A percentile compares a stretch with the other conserved stretches of the same genome.
Evolutionary conservation across 1,140 invertebrate species (phyloP).

Genomic region (Drosophila bipectinata): DNA sequence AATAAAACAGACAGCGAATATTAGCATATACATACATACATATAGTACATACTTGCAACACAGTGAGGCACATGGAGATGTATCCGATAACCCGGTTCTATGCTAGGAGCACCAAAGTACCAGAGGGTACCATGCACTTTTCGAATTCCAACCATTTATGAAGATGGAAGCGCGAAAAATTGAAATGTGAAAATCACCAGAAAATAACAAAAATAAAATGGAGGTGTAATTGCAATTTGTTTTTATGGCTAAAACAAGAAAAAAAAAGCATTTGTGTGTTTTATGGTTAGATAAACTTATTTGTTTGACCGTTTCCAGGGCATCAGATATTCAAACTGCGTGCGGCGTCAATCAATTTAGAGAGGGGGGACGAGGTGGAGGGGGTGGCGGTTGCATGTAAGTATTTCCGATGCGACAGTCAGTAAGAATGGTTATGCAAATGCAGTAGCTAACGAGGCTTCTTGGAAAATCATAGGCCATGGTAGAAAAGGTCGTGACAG

Average conservation of each 20-base stretch:
- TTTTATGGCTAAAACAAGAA: constrained; percentile 38
- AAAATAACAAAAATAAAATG: constrained; percentile 20
- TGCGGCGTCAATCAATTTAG: constrained; percentile 71
- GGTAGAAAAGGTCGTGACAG: constrained; percentile 48
- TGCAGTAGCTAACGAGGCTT: constrained; percentile 36
- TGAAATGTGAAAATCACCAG: constrained; percentile 52
- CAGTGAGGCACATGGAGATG: constrained; percentile 5
- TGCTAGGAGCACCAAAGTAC: constrained; percentile 40
- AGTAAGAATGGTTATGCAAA: constrained; percentile 44
- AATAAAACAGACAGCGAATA: constrained; percentile 10
- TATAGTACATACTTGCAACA: neutral
- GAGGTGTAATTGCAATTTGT: constrained; percentile 23
- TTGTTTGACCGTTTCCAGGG: constrained; percentile 64
- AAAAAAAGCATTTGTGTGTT: constrained; percentile 42
- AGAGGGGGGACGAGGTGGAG: neutral
- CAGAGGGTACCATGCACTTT: constrained; percentile 65
- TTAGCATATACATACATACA: constrained; percentile 5
- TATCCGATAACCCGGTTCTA: constrained; percentile 49
- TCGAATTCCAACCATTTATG: constrained; percentile 59
- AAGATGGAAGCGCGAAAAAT: constrained; percentile 53
- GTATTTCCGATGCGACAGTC: constrained; percentile 76
- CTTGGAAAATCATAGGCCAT: constrained; percentile 28
- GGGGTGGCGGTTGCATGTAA: neutral
- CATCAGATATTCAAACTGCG: constrained; percentile 77
- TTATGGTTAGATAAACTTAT: constrained; percentile 75